These are phyloP conservation scores for Asarcornis scutulata DNA, from an alignment of 2,113 vertebrate genomes.

Conservation along the genomic window DNA sequence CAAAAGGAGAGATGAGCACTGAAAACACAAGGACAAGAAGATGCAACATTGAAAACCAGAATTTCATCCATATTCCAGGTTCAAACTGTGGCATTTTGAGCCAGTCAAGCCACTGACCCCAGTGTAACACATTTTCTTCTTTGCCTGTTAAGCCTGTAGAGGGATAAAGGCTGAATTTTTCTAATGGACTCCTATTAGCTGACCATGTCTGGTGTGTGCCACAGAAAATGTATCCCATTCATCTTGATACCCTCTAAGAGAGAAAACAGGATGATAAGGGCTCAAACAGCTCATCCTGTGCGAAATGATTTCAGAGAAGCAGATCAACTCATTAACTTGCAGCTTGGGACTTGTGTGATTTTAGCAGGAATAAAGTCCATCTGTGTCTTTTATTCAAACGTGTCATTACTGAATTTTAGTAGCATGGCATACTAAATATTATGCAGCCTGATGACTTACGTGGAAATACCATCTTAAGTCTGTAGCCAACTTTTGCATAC, in stretches of 20 bases:
- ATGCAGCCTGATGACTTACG: background rate
- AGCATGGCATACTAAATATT: background rate
- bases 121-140: background rate
- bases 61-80: background rate
- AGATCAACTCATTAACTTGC: slow-evolving; percentile 23
- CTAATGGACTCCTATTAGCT: background rate
- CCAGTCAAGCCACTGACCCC: background rate
- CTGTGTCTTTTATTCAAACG: background rate
- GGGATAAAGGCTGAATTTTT: background rate
- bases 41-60: background rate
- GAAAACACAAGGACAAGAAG: background rate
- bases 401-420: background rate
- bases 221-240: background rate
- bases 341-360: slow-evolving; percentile 8
- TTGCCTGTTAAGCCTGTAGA: background rate
- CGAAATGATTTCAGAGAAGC: slow-evolving; percentile 28
- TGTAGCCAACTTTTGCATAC: slow-evolving; percentile 25
- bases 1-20: background rate
- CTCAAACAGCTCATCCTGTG: background rate
- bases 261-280: background rate
- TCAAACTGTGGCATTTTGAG: background rate
- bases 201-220: background rate
- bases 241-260: background rate
- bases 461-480: background rate
- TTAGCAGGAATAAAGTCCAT: slow-evolving; percentile 39